Conservation (phyloP, 2,113 vertebrate genomes). For the Vulpes ferrilata region DNA sequence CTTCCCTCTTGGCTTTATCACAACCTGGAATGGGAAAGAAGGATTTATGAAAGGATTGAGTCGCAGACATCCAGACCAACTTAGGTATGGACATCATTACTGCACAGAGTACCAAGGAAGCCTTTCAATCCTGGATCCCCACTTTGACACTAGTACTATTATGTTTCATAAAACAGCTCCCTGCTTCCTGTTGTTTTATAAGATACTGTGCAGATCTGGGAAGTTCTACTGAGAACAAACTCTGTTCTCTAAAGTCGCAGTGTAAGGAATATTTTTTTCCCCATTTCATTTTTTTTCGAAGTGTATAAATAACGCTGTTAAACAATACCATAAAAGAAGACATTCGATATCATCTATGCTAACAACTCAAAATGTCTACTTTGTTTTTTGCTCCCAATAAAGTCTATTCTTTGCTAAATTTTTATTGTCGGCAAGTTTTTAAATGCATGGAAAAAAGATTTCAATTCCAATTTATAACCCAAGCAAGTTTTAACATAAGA, state of each 20-base stretch:
- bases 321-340: constrained; percentile 28
- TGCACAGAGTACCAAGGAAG: background rate
- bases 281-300: constrained; percentile 57
- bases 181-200: background rate
- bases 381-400: constrained; percentile 46
- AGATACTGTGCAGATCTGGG: background rate
- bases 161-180: background rate
- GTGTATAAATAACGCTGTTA: constrained; percentile 17
- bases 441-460: constrained; percentile 20
- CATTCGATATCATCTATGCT: constrained; percentile 34
- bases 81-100: background rate
- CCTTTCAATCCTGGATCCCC: background rate
- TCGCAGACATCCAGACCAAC: background rate
- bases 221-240: background rate
- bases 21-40: background rate
- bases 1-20: background rate
- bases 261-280: background rate
- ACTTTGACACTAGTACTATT: background rate
- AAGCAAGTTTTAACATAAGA: constrained; percentile 59
- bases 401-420: constrained; percentile 44
- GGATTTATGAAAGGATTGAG: background rate
- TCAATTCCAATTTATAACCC: constrained; percentile 55
- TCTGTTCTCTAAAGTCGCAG: constrained; percentile 31
- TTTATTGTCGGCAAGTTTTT: constrained; percentile 28
- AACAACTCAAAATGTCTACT: constrained; percentile 35